Base-by-base conservation (phyloP, 2,113 vertebrate genomes). In the Syrrhaptes paradoxus region DNA sequence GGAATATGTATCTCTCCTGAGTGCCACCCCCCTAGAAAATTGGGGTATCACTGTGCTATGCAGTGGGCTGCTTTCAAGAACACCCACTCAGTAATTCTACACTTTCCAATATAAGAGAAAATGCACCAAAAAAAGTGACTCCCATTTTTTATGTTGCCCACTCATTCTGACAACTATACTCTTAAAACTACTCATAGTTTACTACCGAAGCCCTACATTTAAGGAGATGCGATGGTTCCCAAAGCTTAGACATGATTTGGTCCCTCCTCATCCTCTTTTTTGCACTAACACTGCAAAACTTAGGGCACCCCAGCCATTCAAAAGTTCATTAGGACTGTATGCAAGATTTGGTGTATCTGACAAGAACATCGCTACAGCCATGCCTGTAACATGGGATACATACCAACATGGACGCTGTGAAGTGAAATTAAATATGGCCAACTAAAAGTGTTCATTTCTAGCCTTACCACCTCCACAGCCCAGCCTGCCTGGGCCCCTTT, bases 271-370 rank as follows among this genome's bases (percentile, higher is more conserved):
- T n/a, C 32, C 52, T 31, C 9, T 12, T 79, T 65, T 61, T 59
- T 14, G 4, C 68, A 89, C 78, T 75, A 85, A 81, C 48, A 67
- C 61, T 59, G 34, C 77, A 94, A 95, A 93, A 93, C 74, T 58
- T 72, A 18, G 28, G 75, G 84, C 54, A 79, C 3, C 71, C 7
- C 57, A 84, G 63, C 43, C 92, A 88, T 32, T 84, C 29, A 57
- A 54, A 96, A 89, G 58, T 43, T 93, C 51, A 67, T 76, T 62
- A 73, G 65, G 20, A 58, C 79, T 81, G 11, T 67, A 54, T 91
- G 80, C 77, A 95, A 93, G 67, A 75, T 75, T 51, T 66, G 59
- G 28, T 92, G 26, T 66, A 14, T 29, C 25, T 92, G 77, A 85
- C 63, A 94, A 90, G 77, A 43, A 68, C 67, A 73, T 41, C 66